Base-by-base conservation (phyloP, 2,888 invertebrate genomes). In the Eupithecia vulgata region DNA sequence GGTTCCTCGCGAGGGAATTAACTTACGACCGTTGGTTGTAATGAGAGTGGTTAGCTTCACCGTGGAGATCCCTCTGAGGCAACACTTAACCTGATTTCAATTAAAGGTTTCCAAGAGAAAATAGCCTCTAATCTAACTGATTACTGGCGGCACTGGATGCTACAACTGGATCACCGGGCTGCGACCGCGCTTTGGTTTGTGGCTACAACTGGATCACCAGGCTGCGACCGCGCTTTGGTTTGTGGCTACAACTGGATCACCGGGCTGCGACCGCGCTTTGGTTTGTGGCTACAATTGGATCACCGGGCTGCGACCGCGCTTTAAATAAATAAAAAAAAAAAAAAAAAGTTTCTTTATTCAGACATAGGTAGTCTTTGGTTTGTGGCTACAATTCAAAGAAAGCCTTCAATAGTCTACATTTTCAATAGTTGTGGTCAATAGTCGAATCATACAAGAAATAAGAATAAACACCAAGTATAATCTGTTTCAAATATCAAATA, bases 31-130 rank as follows among this genome's bases (percentile, higher is more conserved):
- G 15, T 34, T 17, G 15, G 15, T 34, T 17, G 15, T 61, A 34
- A 61, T 61, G 34, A 61, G 17, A 61, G 61, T 34, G 34, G 30
- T 57, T 57, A 25, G 21, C 25, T 25, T 57, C 57, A 25, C 57
- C 57, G 57, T 34, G 30, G 1, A 34, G 5, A 34, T 34, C 15
- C 34, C 61, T 61, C 61, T 3, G 17, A 61, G 61, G 61, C 34
- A 61, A 61, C 61, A 61, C 34, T 61, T 8, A 61, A 34, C 61
- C 34, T 15, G 61, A 34, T 61, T 61, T 34, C 15, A 17, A 61
- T 7, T 25, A 25, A 57, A 25, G 34, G 34, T 61, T 61, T 61
- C 61, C 15, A 17, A 61, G 61, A 61, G 34, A 34, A 34, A 61
- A 30, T 61, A 17, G 15, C 59, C 34, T 17, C 3, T 61, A 34